Base-by-base conservation (phyloP, 2,797 vertebrate species). In the Cephalopachus bancanus region DNA sequence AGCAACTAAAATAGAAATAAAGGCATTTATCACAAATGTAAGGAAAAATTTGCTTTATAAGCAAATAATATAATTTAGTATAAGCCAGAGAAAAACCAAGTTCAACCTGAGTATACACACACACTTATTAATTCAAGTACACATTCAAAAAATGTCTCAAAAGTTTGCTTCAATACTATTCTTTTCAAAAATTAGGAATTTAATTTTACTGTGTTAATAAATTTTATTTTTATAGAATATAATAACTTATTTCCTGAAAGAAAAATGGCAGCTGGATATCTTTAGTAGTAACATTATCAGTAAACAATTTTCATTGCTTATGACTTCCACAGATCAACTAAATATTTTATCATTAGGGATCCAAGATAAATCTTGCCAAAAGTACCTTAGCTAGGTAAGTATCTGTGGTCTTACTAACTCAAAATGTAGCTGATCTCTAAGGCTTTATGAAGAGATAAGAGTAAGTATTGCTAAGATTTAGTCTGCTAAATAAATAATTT, bases 1-100 rank as follows among this genome's bases (percentile, higher is more conserved):
- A 99, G 99, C 99, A 98, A 99, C 99, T 99, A 94, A 79, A 96
- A 96, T 11, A 94, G 30, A 86, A 98, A 17, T 28, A 71, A 93
- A 97, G 90, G 55, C 57, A 93, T 16, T 71, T 94, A 96, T 16
- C 57, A 96, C 30, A 85, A 74, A 64, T 16, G 10, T n/a, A 94
- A 97, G 49, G 75, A 94, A 92, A 84, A 76, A 55, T 33, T 2
- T 93, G 33, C 49, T 62, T 80, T 74, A 84, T 33, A 92, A 67
- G 60, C 26, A 95, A 89, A 79, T 37, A 92, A 67, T 75, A 49
- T 33, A 93, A 37, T 30, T 95, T 64, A 92, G 20, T 28, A 65
- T 24, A 90, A 74, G 28, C 33, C n/a, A 71, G 4, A 64, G 9
- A 90, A 96, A 96, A 80, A 74, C 0, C 7, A 20, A 85, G 44